These are phyloP conservation scores for Cynocephalus volans DNA, from an alignment of 2,113 vertebrate genomes.

Conservation along the genomic window DNA sequence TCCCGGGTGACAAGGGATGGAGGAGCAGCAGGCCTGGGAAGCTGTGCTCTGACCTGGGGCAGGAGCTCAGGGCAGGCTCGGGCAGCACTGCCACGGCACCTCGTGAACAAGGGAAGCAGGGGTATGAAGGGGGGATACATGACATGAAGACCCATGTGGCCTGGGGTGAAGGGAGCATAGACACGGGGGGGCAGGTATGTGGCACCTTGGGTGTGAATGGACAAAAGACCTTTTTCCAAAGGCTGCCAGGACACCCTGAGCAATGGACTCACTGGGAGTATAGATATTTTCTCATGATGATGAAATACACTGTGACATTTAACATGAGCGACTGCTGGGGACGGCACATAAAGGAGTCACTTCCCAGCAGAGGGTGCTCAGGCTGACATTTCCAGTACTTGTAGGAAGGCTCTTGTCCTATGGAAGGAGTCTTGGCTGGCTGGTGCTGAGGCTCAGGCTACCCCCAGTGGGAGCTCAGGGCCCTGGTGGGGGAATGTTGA, in stretches of 20 bases:
- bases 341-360: not conserved
- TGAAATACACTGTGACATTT: constrained; percentile 24
- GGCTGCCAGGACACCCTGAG: not conserved
- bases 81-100: not conserved
- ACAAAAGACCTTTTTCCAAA: not conserved
- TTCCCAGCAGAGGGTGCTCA: not conserved
- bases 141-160: not conserved
- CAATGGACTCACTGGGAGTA: not conserved
- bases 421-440: not conserved
- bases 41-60: not conserved
- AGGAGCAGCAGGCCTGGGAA: not conserved
- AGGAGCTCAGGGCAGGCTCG: too few relatives aligned
- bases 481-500: not conserved
- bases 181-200: not conserved
- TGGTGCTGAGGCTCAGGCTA: not conserved
- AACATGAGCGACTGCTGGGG: not conserved
- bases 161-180: accelerated
- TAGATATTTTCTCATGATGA: not conserved
- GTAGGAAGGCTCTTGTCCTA: not conserved
- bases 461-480: not conserved
- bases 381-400: not conserved
- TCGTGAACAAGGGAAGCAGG: not conserved
- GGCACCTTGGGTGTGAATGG: not conserved
- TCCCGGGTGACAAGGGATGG: not conserved
- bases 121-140: not conserved